These are phyloP conservation scores for Theretra japonica DNA, from an alignment of 2,888 invertebrate species.

Conservation along the genomic window DNA sequence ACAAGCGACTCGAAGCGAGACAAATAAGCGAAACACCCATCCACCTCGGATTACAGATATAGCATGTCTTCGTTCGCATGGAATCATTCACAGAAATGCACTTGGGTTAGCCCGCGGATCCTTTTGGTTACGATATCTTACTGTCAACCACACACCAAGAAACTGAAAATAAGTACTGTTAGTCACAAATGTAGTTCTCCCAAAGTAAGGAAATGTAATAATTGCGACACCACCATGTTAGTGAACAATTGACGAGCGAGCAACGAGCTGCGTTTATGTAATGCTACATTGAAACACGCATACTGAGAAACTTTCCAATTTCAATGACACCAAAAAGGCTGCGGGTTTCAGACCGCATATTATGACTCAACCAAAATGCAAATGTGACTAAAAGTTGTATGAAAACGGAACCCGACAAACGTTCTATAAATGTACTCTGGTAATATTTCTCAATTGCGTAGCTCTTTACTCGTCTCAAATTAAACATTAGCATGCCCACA, in stretches of 20 bases:
- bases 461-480: too few species aligned
- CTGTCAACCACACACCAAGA: slow-evolving; percentile 98
- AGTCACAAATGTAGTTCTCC: slow-evolving; percentile 30
- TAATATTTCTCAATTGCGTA: too few species aligned
- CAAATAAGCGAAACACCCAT: slow-evolving; percentile 67
- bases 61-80: slow-evolving; percentile 63
- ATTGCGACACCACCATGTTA: slow-evolving; percentile 9
- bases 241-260: not conserved
- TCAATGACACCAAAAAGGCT: slow-evolving; percentile 13
- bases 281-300: slow-evolving; percentile 11
- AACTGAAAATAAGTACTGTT: slow-evolving; percentile 88
- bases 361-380: not conserved
- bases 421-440: too few species aligned
- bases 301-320: slow-evolving; percentile 21
- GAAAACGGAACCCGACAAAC: too few species aligned
- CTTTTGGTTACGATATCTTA: slow-evolving; percentile 99
- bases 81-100: slow-evolving; percentile 95
- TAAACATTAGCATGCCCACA: too few species aligned
- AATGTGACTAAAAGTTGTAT: not conserved
- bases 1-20: slow-evolving; percentile 40
- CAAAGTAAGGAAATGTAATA: not conserved
- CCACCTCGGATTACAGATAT: slow-evolving; percentile 74
- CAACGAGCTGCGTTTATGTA: slow-evolving; percentile 7
- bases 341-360: not conserved
- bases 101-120: slow-evolving; percentile 98